Evolutionary conservation across 2,888 invertebrate genomes (phyloP).

Genomic region (Eristalis intricaria): DNA sequence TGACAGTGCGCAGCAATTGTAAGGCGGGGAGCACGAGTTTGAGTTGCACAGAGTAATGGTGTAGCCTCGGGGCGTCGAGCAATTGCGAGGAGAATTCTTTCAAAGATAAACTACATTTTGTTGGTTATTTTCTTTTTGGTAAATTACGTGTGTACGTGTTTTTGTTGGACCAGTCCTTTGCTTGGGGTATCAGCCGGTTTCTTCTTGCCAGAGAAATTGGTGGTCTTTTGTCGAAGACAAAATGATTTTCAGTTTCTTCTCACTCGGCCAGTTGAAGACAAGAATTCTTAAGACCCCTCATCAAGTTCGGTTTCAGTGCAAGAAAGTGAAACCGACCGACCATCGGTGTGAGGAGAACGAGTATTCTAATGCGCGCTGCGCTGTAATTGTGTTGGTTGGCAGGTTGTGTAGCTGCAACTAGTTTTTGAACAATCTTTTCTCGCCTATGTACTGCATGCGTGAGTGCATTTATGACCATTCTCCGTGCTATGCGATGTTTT

Average conservation of each 20-base stretch:
- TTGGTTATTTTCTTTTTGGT: background rate
- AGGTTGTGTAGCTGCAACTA: background rate
- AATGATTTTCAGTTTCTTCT: background rate
- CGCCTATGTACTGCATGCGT: background rate
- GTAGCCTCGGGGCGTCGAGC: background rate
- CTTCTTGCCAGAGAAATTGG: background rate
- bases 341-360: background rate
- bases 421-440: background rate
- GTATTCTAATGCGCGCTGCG: background rate
- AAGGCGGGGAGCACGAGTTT: background rate
- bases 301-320: background rate
- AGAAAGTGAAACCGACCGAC: background rate
- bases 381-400: background rate
- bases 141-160: background rate
- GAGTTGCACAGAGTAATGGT: background rate
- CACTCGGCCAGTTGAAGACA: background rate
- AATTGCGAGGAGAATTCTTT: constrained; percentile 1
- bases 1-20: no score
- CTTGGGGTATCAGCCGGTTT: background rate
- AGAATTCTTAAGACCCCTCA: background rate
- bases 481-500: background rate
- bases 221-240: background rate
- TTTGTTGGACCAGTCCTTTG: background rate
- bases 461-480: background rate
- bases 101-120: background rate